Evolutionary conservation across 2,888 invertebrate genomes (phyloP), one percentile per base, ranked within the genome.

Genomic region (Orchesella flavescens): DNA sequence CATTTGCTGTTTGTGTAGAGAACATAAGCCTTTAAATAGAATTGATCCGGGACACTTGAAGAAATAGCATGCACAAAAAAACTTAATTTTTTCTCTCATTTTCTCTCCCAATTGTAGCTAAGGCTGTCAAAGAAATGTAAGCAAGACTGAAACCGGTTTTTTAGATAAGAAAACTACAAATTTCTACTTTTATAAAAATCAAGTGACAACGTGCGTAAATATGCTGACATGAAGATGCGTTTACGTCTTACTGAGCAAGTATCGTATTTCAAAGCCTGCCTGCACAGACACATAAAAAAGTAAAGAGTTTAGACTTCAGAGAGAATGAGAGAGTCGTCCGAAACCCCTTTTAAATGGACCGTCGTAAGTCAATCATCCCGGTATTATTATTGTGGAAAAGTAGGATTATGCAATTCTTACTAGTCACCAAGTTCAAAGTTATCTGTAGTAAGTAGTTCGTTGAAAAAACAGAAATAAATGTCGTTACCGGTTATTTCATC

Each of bases 201-300:
- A 74, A 81, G 75, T 75, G 81, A 75, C 74, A 71, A 79, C 63
- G 46, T 81, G 80, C 80, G 80, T 81, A 81, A 77, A 69, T 61
- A 69, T 46, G 59, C 49, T 59, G 49, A 61, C 10, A 53, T 43
- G 21, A 61, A 66, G 66, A 49, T 49, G 49, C 61, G 61, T 61
- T 24, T 61, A 24, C 61, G 24, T 61, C 61, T 57, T 61, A 21
- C 61, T 13, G 9, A 61, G 24, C 23, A 61, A 15, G 53, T 53
- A 10, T 53, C 53, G 17, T 59, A 59, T 59, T 59, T 59, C n/a
- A 59, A 59, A 19, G 59, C n/a, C 19, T 59, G 59, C 59, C 17
- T 49, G 49, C 49, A 10, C 10, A 49, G n/a, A 49, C n/a, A 49
- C n/a, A 34, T 34, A 34, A 61, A 61, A 61, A 61, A n/a, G 23